A percentile compares a stretch with the other conserved stretches of the same genome.
Evolutionary conservation across 2,797 vertebrate genomes (phyloP).

Genomic region (Pseudochaenichthys georgianus): DNA sequence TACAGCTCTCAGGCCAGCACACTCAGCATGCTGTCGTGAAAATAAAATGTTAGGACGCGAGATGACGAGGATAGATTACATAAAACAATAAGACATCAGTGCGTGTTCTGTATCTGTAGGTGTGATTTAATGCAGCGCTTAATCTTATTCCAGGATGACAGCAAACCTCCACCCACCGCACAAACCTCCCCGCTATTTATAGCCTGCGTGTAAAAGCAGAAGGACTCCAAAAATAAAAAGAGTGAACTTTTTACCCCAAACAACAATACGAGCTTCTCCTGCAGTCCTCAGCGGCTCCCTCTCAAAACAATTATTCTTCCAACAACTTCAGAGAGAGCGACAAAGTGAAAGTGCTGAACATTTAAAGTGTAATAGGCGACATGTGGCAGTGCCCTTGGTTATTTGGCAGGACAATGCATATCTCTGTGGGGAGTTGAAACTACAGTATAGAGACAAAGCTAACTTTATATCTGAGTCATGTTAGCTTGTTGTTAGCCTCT

Average conservation of each 20-base stretch:
- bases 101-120: slow-evolving; percentile 28
- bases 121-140: slow-evolving; percentile 49
- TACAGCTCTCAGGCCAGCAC: slow-evolving; percentile 61
- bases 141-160: slow-evolving; percentile 68
- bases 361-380: slow-evolving; percentile 24
- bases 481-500: too few species aligned
- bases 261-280: slow-evolving; percentile 61
- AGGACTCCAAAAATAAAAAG: slow-evolving; percentile 73
- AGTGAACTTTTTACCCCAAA: slow-evolving; percentile 81
- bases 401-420: slow-evolving; percentile 53
- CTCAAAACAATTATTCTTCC: slow-evolving; percentile 35
- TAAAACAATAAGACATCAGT: slow-evolving; percentile 38
- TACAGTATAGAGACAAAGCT: too few species aligned
- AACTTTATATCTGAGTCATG: too few species aligned
- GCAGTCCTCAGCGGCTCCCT: slow-evolving; percentile 57
- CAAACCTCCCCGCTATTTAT: slow-evolving; percentile 67
- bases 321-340: slow-evolving; percentile 17
- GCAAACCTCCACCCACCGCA: slow-evolving; percentile 56
- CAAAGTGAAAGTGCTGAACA: neutral
- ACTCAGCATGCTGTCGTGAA: slow-evolving; percentile 53
- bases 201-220: slow-evolving; percentile 61
- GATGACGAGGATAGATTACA: slow-evolving; percentile 22
- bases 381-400: slow-evolving; percentile 58
- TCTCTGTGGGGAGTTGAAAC: slow-evolving; percentile 18
- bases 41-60: slow-evolving; percentile 39